phyloP scores from a whole-genome alignment of 2,888 invertebrate species.

The Pammene aurita region DNA sequence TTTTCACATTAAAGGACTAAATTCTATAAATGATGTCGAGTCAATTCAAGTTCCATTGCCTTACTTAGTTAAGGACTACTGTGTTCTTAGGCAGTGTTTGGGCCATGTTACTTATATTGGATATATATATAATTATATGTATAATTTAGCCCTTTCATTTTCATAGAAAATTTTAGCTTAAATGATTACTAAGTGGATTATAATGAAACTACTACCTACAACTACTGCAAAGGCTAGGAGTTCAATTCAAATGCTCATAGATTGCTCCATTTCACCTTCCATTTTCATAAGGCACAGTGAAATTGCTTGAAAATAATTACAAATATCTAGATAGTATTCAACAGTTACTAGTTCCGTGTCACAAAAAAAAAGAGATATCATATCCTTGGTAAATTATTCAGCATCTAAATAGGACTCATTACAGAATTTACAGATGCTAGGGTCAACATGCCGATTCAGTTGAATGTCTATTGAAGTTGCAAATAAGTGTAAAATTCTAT shows the following conservation, averaged over 20 bases:
- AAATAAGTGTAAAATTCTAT: slow-evolving; percentile 15
- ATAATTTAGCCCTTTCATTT: not conserved
- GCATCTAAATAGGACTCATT: no score
- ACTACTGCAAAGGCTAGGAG: slow-evolving; percentile 32
- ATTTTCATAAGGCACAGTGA: slow-evolving; percentile 39
- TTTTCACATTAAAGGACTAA: not conserved
- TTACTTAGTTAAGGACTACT: no score
- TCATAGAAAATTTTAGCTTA: not conserved
- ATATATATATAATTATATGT: not conserved
- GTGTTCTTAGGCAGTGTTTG: no score
- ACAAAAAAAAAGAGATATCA: slow-evolving; percentile 21
- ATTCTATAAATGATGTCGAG: not conserved
- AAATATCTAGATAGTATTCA: slow-evolving; percentile 7
- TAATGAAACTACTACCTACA: slow-evolving; percentile 13
- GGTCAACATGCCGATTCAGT: slow-evolving; percentile 1
- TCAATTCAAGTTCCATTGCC: not conserved
- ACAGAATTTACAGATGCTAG: no score
- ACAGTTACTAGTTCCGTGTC: not conserved
- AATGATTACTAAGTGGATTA: not conserved
- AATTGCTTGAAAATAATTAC: slow-evolving; percentile 34
- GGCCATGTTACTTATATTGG: no score
- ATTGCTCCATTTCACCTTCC: slow-evolving; percentile 35
- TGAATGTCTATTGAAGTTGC: slow-evolving; percentile 6
- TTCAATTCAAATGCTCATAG: slow-evolving; percentile 34
- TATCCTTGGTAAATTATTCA: no score